These are phyloP conservation scores for Corapipo altera DNA, from an alignment of 2,113 vertebrate genomes.

Conservation along the genomic window DNA sequence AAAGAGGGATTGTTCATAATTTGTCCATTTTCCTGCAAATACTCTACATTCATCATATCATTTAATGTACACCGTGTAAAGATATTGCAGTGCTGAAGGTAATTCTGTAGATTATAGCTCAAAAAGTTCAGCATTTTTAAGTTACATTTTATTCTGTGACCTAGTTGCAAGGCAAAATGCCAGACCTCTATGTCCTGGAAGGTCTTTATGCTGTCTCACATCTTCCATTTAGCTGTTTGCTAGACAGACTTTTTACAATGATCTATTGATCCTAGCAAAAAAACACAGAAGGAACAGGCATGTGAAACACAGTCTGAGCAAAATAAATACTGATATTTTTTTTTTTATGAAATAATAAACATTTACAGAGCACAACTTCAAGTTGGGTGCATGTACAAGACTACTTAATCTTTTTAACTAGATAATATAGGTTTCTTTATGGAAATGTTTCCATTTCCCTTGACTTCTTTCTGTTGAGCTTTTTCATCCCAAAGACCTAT, in stretches of 20 bases:
- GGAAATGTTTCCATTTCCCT: neutral
- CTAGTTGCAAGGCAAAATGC: conserved; percentile 10
- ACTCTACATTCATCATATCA: too few species aligned
- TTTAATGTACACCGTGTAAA: neutral
- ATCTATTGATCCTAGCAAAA: neutral
- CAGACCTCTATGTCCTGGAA: neutral
- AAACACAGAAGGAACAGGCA: neutral
- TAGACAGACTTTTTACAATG: neutral
- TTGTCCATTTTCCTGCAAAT: too few species aligned
- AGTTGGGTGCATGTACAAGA: neutral
- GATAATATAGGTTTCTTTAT: neutral
- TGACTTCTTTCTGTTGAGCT: neutral
- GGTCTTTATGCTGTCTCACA: neutral
- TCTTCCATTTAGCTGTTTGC: neutral
- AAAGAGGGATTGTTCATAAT: too few species aligned
- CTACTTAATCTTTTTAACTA: neutral
- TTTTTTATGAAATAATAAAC: neutral
- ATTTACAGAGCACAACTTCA: neutral
- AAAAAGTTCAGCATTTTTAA: conserved; percentile 11
- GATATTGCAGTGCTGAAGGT: neutral
- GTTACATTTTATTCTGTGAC: neutral
- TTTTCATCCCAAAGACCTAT: neutral
- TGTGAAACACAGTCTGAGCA: neutral
- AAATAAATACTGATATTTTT: neutral
- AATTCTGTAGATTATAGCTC: neutral